A percentile compares a stretch with the other conserved stretches of the same genome.
phyloP scores from a whole-genome alignment of 35 echinoderm and acorn worm species.

The Acanthaster planci region DNA sequence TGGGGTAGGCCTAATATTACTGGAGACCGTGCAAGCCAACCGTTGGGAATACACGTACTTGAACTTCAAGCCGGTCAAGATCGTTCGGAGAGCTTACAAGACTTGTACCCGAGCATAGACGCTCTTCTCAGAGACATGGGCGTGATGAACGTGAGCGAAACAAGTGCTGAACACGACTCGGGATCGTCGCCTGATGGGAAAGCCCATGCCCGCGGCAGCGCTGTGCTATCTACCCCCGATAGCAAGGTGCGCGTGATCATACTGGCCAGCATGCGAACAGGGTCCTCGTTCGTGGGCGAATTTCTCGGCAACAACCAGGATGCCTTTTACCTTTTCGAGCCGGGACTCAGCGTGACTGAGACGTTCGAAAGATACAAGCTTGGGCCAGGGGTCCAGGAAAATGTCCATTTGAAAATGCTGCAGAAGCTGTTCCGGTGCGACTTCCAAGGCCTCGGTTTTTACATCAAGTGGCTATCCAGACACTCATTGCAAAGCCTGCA shows the following conservation, averaged over 20 bases:
- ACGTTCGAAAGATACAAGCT: background rate
- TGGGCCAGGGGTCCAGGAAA: background rate
- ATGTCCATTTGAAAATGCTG: constrained; percentile 10
- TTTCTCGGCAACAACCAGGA: constrained; percentile 39
- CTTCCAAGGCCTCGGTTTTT: constrained; percentile 18
- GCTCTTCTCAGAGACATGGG: too few relatives aligned
- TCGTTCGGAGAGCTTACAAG: too few relatives aligned
- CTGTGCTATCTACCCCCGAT: background rate
- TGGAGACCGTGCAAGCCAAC: too few relatives aligned
- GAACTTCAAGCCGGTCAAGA: too few relatives aligned
- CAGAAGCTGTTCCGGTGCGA: constrained; percentile 17
- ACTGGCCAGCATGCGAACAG: constrained; percentile 65
- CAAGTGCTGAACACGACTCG: too few relatives aligned
- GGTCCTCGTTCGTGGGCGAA: constrained; percentile 70
- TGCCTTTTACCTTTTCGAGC: constrained; percentile 75
- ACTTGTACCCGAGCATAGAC: too few relatives aligned
- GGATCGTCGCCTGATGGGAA: too few relatives aligned
- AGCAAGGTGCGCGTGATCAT: constrained; percentile 19
- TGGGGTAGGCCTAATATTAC: too few relatives aligned
- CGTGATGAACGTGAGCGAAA: too few relatives aligned
- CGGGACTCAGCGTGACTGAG: constrained; percentile 34
- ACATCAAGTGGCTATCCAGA: background rate
- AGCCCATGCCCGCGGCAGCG: too few relatives aligned
- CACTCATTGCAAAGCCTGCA: background rate
- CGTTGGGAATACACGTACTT: too few relatives aligned